Evolutionary conservation across 2,113 vertebrate species (phyloP), one percentile per base, ranked within the genome.

Genomic region (Elephantulus edwardii): DNA sequence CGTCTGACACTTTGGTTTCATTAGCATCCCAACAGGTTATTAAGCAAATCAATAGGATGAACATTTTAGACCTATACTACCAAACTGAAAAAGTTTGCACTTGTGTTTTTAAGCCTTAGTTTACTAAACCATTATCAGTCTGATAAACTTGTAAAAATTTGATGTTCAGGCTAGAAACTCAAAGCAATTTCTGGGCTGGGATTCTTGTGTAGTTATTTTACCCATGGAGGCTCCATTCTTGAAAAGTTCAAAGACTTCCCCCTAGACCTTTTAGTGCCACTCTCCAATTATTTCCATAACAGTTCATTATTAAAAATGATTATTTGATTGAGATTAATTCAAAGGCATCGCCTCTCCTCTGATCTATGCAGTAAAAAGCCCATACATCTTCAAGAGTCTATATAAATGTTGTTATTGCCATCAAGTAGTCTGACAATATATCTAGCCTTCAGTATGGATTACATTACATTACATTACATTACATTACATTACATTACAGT

Each of bases 1-100:
- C 77, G 52, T 35, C 17, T 77, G 44, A 71, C 28, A 28, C 38
- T 71, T 72, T 58, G 2, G 22, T 83, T 85, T 86, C 52, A 89
- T 88, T 89, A 86, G 30, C 54, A 92, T 75, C 20, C 14, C 33
- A 76, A 30, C 6, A 83, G n/a, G 90, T 83, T 87, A 75, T 50
- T 88, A 75, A 24, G n/a, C 72, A 75, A 74, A 71, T 58, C 33
- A 58, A 56, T 28, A 82, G 50, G 84, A 74, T 64, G 17, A 62
- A 90, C 72, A 62, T 71, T 85, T 5, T 64, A 77, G 74, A 88
- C 40, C 14, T 76, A 75, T 1, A 71, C 30, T 77, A 58, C 81
- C 46, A 54, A 66, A 46, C 66, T 84, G 28, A 72, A 79, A 86
- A 88, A 44, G 2, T 1, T 16, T 85, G 62, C 19, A 40, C 44